These are phyloP conservation scores for Aphidius colemani DNA, from an alignment of 2,888 invertebrate species.

Conservation along the genomic window DNA sequence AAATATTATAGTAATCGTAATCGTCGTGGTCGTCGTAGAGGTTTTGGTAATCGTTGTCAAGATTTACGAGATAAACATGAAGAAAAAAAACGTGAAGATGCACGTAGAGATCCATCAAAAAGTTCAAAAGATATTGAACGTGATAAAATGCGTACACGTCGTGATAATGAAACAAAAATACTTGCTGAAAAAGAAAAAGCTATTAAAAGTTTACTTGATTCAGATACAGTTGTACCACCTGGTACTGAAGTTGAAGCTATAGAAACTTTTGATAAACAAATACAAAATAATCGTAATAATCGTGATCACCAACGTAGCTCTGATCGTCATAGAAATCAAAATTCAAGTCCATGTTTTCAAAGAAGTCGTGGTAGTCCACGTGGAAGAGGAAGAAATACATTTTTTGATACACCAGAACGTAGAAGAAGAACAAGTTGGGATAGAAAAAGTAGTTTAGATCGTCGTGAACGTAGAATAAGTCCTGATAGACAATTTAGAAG, in stretches of 20 bases:
- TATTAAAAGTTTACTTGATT: slow-evolving; percentile 54
- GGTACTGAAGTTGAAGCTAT: slow-evolving; percentile 56
- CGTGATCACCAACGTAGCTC: slow-evolving; percentile 41
- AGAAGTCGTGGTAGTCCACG: too few species aligned
- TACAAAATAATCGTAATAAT: slow-evolving; percentile 36
- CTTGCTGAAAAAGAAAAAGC: slow-evolving; percentile 57
- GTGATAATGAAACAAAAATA: slow-evolving; percentile 53
- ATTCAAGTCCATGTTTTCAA: slow-evolving; percentile 16
- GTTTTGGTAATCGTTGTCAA: slow-evolving; percentile 38
- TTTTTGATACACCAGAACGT: slow-evolving; percentile 40
- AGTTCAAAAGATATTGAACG: slow-evolving; percentile 57
- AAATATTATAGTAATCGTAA: slow-evolving; percentile 26
- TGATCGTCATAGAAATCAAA: slow-evolving; percentile 37
- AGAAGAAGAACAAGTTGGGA: slow-evolving; percentile 44
- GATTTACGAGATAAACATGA: slow-evolving; percentile 42
- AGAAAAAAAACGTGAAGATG: slow-evolving; percentile 47
- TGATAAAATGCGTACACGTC: slow-evolving; percentile 53
- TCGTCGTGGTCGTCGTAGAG: slow-evolving; percentile 23
- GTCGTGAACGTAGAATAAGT: slow-evolving; percentile 46
- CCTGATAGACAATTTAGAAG: slow-evolving; percentile 46
- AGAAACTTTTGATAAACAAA: slow-evolving; percentile 38
- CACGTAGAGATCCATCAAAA: slow-evolving; percentile 54
- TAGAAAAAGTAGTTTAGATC: slow-evolving; percentile 41
- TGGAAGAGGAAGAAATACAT: slow-evolving; percentile 8
- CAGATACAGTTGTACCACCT: slow-evolving; percentile 55